phyloP scores from a whole-genome alignment of 2,888 invertebrate genomes.

The Crocallis elinguaria region DNA sequence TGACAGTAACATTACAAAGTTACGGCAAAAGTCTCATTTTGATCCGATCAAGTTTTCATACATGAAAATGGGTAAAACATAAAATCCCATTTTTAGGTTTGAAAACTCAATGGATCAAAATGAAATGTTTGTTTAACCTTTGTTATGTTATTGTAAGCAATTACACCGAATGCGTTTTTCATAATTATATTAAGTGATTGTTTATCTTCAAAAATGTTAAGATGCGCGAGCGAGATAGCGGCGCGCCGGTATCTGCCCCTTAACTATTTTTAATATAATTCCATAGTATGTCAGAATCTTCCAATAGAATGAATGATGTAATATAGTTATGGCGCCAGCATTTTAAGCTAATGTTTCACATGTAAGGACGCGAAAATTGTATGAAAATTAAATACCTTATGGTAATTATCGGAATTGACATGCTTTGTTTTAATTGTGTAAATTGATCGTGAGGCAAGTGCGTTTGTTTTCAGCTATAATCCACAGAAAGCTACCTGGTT shows the following conservation, averaged over 20 bases:
- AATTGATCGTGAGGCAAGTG: neutral
- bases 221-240: no score
- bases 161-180: no score
- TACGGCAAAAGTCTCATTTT: no score
- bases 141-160: no score
- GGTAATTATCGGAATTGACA: conserved; percentile 15
- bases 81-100: no score
- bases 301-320: conserved; percentile 10
- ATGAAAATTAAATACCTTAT: conserved; percentile 13
- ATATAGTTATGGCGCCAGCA: conserved; percentile 14
- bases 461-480: neutral
- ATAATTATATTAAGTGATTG: no score
- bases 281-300: conserved; percentile 14
- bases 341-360: conserved; percentile 1
- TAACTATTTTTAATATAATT: neutral
- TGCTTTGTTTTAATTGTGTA: conserved; percentile 15
- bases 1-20: no score
- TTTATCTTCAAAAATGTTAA: no score
- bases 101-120: no score
- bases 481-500: neutral
- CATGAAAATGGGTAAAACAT: no score
- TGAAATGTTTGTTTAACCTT: no score
- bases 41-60: no score
- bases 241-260: neutral
- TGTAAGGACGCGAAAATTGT: conserved; percentile 13